phyloP scores from a whole-genome alignment of 1,140 invertebrate species.

The Pseudomyrmex concolor region DNA sequence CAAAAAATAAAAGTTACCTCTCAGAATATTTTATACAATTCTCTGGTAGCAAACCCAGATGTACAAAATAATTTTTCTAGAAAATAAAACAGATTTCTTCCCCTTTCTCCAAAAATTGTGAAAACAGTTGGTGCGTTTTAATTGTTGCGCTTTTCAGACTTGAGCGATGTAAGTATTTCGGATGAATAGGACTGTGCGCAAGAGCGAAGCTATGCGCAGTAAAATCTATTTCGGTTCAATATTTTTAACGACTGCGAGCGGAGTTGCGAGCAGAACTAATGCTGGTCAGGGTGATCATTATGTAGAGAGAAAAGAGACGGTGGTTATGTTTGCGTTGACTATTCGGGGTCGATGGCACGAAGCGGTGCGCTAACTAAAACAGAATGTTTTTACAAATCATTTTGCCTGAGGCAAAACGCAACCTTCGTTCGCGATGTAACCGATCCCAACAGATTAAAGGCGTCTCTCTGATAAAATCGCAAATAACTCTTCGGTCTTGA shows the following conservation, averaged over 20 bases:
- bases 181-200: not conserved
- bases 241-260: constrained; percentile 38
- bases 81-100: not conserved
- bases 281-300: constrained; percentile 12
- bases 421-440: not conserved
- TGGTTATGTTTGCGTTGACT: constrained; percentile 34
- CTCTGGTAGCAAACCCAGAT: no score
- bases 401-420: not conserved
- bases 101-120: not conserved
- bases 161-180: not conserved
- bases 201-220: constrained; percentile 23
- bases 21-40: not conserved
- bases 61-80: not conserved
- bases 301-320: not conserved
- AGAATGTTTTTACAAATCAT: not conserved
- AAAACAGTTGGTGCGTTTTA: not conserved
- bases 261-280: constrained; percentile 34
- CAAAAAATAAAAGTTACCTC: not conserved
- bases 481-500: no score
- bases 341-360: constrained; percentile 8
- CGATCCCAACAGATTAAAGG: not conserved
- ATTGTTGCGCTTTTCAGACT: not conserved
- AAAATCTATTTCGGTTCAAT: constrained; percentile 56
- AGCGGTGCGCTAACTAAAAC: constrained; percentile 12
- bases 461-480: not conserved